phyloP scores from a whole-genome alignment of 2,888 invertebrate genomes.

The Blera fallax region DNA sequence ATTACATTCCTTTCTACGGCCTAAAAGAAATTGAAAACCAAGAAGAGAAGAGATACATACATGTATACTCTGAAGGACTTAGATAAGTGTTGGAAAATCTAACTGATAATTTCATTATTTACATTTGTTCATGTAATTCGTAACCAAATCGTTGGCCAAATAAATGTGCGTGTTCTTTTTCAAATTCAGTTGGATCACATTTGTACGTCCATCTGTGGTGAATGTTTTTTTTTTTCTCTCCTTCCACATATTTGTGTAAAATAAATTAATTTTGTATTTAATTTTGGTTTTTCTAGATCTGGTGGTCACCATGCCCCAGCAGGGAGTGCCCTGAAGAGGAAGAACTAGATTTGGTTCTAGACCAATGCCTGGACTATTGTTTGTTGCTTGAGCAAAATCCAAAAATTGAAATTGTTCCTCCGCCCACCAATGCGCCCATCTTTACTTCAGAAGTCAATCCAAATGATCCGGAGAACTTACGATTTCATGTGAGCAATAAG shows the following conservation, averaged over 20 bases:
- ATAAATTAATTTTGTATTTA: slow-evolving; percentile 10
- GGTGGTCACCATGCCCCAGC: slow-evolving; percentile 92
- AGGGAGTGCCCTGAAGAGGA: slow-evolving; percentile 90
- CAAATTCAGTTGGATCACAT: background rate
- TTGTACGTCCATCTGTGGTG: background rate
- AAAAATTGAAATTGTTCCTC: slow-evolving; percentile 77
- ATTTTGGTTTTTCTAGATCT: slow-evolving; percentile 83
- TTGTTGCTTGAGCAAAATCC: slow-evolving; percentile 82
- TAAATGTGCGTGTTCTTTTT: slow-evolving; percentile 25
- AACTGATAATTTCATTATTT: slow-evolving; percentile 30
- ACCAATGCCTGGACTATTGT: slow-evolving; percentile 89
- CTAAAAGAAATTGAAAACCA: background rate
- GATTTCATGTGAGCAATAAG: slow-evolving; percentile 83
- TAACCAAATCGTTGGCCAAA: slow-evolving; percentile 23
- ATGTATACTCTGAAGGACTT: background rate
- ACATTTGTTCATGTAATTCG: slow-evolving; percentile 39
- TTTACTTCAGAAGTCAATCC: slow-evolving; percentile 78
- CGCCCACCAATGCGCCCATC: slow-evolving; percentile 76
- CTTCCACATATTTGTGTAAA: background rate
- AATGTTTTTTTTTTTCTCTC: background rate
- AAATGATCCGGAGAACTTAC: slow-evolving; percentile 83
- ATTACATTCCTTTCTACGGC: slow-evolving; percentile 11
- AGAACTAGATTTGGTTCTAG: slow-evolving; percentile 87
- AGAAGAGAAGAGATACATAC: background rate
- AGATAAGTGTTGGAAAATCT: background rate